A percentile compares a stretch with the other conserved stretches of the same genome.
These are phyloP conservation scores for Osedax fenrisi DNA, from an alignment of 2,888 invertebrate genomes.

Conservation along the genomic window DNA sequence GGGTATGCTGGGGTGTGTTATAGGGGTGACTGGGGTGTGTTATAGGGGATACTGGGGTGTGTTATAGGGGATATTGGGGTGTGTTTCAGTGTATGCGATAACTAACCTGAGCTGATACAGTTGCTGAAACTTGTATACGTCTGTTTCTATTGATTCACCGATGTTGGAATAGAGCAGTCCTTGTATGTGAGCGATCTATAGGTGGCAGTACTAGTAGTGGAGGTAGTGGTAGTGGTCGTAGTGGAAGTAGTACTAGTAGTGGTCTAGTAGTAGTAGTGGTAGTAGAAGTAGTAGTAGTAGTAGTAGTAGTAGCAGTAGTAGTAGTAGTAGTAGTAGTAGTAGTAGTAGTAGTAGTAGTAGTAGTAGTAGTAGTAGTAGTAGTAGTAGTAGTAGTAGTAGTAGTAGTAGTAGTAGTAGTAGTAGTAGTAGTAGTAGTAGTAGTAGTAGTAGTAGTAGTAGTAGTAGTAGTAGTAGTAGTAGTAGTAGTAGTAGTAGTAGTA, in stretches of 20 bases:
- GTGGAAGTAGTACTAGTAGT: not conserved
- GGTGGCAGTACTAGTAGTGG: too few relatives aligned
- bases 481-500: not conserved
- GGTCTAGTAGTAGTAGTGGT: too few relatives aligned
- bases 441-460: not conserved
- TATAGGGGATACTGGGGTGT: too few relatives aligned
- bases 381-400: constrained; percentile 9
- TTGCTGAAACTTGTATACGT: not conserved
- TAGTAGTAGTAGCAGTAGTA: not conserved
- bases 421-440: not conserved
- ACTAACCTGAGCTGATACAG: not conserved
- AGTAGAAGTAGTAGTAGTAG: not conserved
- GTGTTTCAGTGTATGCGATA: too few relatives aligned
- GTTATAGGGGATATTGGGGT: too few relatives aligned
- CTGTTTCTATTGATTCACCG: not conserved
- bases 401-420: constrained; percentile 2
- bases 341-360: not conserved
- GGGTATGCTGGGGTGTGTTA: too few relatives aligned
- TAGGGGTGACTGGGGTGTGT: too few relatives aligned
- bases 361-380: constrained; percentile 2
- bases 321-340: not conserved
- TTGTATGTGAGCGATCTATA: not conserved
- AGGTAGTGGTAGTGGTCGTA: not conserved
- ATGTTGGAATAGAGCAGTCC: not conserved
- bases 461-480: not conserved